Base-by-base conservation (phyloP, 2,888 invertebrate species). In the Mesopsocus fuscifrons region DNA sequence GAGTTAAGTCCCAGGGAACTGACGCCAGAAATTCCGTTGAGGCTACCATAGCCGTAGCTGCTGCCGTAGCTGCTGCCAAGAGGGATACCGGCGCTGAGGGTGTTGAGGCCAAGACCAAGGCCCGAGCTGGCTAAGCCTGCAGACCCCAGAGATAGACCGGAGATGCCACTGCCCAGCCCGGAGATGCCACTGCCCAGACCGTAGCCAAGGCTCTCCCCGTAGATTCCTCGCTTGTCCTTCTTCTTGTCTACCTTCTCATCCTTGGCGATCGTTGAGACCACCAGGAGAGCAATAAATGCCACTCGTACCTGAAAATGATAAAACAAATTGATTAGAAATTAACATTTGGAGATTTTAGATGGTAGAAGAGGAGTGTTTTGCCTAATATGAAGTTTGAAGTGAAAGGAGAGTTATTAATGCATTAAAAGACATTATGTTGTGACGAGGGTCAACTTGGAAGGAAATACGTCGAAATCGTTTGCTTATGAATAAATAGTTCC, bases 181-280 rank as follows among this genome's bases (percentile, higher is more conserved):
- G 52, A 51, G 21, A 52, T 52, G 20, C 49, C 49, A 20, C 44
- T 50, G 34, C 48, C 48, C 33, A 47, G 50, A 9, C 56, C 52
- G 48, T 46, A 51, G 34, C 52, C 50, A 42, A 57, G 50, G 46
- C 57, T 56, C 54, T 58, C 59, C 41, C 60, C 64, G 50, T 58
- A 60, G 52, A 64, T 57, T 52, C 65, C 64, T 52, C 65, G 61
- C 57, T 63, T 62, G 51, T 60, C 61, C 54, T 62, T 62, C 45
- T 52, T 52, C 46, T 50, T 48, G 26, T 49, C 48, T 11, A 34
- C 46, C 15, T 46, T 41, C 50, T 51, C 52, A 42, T 48, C 46
- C 41, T 57, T 56, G 49, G 54, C 57, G 41, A 32, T 33, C 6
- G 57, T 59, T 34, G 62, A 61, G 51, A 60, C 54, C 46, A 58